Evolutionary conservation across 2,797 vertebrate species (phyloP).

Genomic region (Mionectes olivaceus): DNA sequence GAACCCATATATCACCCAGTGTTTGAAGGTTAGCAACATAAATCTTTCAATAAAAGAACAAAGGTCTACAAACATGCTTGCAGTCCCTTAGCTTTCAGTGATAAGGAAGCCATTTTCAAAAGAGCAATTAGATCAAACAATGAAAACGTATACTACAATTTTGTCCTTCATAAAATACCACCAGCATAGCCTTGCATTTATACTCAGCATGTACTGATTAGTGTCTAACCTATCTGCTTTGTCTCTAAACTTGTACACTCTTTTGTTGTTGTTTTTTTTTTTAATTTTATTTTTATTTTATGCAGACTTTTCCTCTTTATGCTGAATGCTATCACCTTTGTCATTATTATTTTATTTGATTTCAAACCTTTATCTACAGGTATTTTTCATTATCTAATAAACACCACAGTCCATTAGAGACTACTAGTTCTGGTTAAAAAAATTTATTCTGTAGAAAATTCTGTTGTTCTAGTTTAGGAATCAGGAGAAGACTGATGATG

Average conservation of each 20-base stretch:
- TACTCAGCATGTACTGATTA: not conserved
- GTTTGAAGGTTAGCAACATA: slow-evolving; percentile 63
- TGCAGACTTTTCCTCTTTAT: not conserved
- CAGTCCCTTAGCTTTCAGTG: slow-evolving; percentile 26
- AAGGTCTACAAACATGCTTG: slow-evolving; percentile 26
- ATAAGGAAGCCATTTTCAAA: slow-evolving; percentile 57
- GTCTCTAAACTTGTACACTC: not conserved
- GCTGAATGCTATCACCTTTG: not conserved
- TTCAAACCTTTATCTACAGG: not conserved
- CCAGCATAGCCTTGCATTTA: not conserved
- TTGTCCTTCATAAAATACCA: not conserved
- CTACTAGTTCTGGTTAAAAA: not conserved
- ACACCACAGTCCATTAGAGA: not conserved
- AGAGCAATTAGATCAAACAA: slow-evolving; percentile 47
- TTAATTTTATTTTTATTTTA: too few relatives aligned
- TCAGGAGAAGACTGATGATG: not conserved
- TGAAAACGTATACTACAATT: slow-evolving; percentile 25
- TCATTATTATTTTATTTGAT: not conserved
- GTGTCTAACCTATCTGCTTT: not conserved
- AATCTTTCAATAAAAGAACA: slow-evolving; percentile 68
- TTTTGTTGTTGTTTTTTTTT: not conserved
- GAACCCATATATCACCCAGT: slow-evolving; percentile 21
- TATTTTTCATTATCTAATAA: not conserved
- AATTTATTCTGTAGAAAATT: not conserved
- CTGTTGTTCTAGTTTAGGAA: not conserved